Percentiles rank a stretch among this genome's conserved stretches.
phyloP scores from a whole-genome alignment of 2,888 invertebrate species.

The Byasa hedistus region DNA sequence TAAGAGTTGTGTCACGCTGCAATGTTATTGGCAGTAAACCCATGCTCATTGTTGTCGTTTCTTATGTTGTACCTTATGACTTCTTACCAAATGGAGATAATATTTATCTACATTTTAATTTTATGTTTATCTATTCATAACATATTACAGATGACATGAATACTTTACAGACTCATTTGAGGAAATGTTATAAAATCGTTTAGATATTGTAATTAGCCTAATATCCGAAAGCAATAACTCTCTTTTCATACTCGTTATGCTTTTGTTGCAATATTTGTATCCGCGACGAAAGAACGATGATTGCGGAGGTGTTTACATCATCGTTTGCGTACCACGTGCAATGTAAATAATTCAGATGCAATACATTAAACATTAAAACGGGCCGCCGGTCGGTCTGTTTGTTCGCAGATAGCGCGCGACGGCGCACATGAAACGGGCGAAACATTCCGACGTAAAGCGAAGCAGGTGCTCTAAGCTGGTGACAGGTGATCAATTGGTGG shows the following conservation, averaged over 20 bases:
- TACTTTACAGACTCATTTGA: too few species aligned
- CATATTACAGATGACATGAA: too few species aligned
- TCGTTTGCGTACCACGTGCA: conserved; percentile 24
- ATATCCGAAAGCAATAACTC: too few species aligned
- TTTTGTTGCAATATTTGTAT: not conserved
- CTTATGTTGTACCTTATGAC: not conserved
- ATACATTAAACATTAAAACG: conserved; percentile 28
- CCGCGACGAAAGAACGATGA: conserved; percentile 1
- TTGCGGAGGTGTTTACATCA: conserved; percentile 8
- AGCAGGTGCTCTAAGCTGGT: conserved; percentile 5
- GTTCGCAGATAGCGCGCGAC: conserved; percentile 16
- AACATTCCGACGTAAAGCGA: conserved; percentile 1
- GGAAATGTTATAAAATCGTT: too few species aligned
- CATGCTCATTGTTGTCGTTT: not conserved
- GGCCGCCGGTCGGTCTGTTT: conserved; percentile 20
- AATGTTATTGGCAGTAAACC: not conserved
- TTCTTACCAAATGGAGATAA: not conserved
- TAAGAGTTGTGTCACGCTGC: not conserved
- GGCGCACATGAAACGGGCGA: conserved; percentile 9
- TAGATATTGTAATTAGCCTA: too few species aligned
- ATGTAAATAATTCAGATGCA: conserved; percentile 28
- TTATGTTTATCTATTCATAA: too few species aligned
- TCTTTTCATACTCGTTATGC: too few species aligned
- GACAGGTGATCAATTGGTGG: not conserved
- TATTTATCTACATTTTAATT: not conserved